Evolutionary conservation across 2,797 vertebrate genomes (phyloP).

Genomic region (Galago senegalensis): DNA sequence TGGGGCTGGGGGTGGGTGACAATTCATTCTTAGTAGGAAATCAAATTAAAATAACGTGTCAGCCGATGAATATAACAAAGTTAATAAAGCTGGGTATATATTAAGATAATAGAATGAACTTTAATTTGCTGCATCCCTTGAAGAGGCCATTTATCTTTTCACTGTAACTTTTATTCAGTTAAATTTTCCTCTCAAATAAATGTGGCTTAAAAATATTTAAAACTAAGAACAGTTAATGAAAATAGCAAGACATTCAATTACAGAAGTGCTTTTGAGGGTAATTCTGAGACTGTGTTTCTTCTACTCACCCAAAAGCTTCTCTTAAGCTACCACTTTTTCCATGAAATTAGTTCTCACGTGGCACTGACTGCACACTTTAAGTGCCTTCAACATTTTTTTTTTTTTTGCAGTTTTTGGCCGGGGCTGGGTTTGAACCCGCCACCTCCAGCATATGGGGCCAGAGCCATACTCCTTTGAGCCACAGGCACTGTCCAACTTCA

Average conservation of each 20-base stretch:
- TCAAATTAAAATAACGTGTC: constrained; percentile 28
- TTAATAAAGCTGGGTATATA: not conserved
- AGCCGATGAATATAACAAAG: not conserved
- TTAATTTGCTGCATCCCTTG: not conserved
- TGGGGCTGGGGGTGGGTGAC: no score
- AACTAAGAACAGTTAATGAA: not conserved
- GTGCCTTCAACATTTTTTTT: no score
- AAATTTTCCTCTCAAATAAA: not conserved
- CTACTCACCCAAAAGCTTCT: not conserved
- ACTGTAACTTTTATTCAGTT: not conserved
- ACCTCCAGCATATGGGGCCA: no score
- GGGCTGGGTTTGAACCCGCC: no score
- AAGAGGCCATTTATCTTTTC: constrained; percentile 2
- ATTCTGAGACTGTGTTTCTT: constrained; percentile 5
- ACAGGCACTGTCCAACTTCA: not conserved
- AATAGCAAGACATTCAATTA: not conserved
- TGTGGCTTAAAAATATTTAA: constrained; percentile 28
- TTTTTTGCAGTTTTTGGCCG: no score
- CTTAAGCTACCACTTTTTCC: constrained; percentile 19
- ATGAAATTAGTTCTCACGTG: not conserved
- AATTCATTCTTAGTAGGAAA: not conserved
- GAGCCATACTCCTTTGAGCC: no score
- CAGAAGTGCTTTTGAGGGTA: not conserved
- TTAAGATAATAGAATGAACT: not conserved
- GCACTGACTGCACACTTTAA: not conserved